Percentiles rank a stretch among this genome's conserved stretches.
phyloP scores from a whole-genome alignment of 1,140 invertebrate genomes.

The Bombus sibiricus region DNA sequence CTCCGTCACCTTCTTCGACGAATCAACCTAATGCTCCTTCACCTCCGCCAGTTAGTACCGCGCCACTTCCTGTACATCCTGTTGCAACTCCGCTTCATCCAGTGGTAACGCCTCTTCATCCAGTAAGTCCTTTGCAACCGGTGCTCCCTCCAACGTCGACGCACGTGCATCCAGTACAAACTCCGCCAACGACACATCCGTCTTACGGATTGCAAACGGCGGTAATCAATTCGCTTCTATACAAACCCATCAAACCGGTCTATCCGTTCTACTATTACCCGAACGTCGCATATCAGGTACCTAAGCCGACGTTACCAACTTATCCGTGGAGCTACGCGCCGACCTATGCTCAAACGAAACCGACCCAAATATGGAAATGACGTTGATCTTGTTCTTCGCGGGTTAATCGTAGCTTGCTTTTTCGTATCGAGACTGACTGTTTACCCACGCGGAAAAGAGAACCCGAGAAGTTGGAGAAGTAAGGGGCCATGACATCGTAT shows the following conservation, averaged over 20 bases:
- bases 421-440: conserved; percentile 29
- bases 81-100: conserved; percentile 60
- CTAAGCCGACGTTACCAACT: conserved; percentile 63
- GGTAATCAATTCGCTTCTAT: conserved; percentile 69
- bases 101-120: conserved; percentile 62
- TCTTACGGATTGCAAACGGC: conserved; percentile 71
- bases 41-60: conserved; percentile 43
- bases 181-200: conserved; percentile 64
- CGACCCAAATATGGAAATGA: conserved; percentile 70
- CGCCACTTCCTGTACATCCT: conserved; percentile 63
- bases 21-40: conserved; percentile 32
- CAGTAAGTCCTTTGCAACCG: conserved; percentile 59
- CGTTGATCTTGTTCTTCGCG: conserved; percentile 13
- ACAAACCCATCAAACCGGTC: conserved; percentile 76
- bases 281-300: conserved; percentile 67
- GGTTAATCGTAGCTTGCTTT: conserved; percentile 13
- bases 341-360: conserved; percentile 66
- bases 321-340: conserved; percentile 75
- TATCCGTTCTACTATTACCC: conserved; percentile 76
- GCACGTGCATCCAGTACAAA: conserved; percentile 45
- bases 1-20: conserved; percentile 19
- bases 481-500: conserved; percentile 33
- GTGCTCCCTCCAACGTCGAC: conserved; percentile 28
- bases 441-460: conserved; percentile 46
- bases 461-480: conserved; percentile 40